Evolutionary conservation across 1,140 invertebrate genomes (phyloP).

Genomic region (Aphidius ervi): DNA sequence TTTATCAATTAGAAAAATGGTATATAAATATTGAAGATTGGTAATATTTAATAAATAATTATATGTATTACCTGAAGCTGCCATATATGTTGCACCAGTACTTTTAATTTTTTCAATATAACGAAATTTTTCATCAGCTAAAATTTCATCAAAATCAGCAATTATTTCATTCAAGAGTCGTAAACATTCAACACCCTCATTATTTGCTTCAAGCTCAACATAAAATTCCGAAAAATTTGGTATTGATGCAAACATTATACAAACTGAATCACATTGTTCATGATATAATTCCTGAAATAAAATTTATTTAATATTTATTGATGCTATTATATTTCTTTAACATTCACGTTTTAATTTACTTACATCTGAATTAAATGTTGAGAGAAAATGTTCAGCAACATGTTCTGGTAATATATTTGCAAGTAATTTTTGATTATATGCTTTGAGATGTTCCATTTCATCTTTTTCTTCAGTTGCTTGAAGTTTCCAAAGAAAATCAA

Average conservation of each 20-base stretch:
- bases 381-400: conserved; percentile 90
- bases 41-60: conserved; percentile 3
- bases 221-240: conserved; percentile 98
- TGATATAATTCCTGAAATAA: conserved; percentile 82
- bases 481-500: conserved; percentile 93
- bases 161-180: conserved; percentile 95
- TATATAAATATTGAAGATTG: not conserved
- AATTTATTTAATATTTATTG: conserved; percentile 13
- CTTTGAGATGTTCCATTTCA: conserved; percentile 91
- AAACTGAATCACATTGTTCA: conserved; percentile 91
- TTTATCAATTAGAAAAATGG: conserved; percentile 3
- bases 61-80: conserved; percentile 70
- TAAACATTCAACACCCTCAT: conserved; percentile 92
- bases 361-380: conserved; percentile 75
- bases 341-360: conserved; percentile 43
- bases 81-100: conserved; percentile 95
- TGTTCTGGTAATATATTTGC: conserved; percentile 93
- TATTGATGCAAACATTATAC: conserved; percentile 93
- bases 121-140: conserved; percentile 79
- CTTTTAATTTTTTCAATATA: conserved; percentile 98
- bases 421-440: conserved; percentile 87
- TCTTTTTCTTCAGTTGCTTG: conserved; percentile 91
- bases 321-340: not conserved
- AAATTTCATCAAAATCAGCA: conserved; percentile 90
- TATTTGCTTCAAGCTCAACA: conserved; percentile 89